Base-by-base conservation (phyloP, 2,888 invertebrate species). In the Melanchra persicariae region DNA sequence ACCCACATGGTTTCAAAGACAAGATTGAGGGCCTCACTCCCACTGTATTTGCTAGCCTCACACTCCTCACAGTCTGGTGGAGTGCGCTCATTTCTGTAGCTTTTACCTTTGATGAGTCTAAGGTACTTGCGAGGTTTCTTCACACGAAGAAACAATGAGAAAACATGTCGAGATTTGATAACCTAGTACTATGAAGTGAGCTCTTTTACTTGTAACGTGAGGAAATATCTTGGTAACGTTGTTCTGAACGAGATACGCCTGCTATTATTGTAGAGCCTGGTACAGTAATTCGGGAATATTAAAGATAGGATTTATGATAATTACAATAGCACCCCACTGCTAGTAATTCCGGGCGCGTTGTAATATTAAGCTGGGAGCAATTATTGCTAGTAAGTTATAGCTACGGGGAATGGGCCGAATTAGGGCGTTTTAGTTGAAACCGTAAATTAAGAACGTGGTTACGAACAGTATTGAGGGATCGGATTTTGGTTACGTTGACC, bases 1-100 rank as follows among this genome's bases (percentile, higher is more conserved):
- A 19, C 72, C 69, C 77, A 64, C 65, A 66, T 71, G 60, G 24
- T 49, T 64, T 72, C 74, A 82, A 77, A 82, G 71, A 76, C 73
- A 74, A 71, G 82, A 75, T 64, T 68, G 76, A 76, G 76, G 55
- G 74, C 73, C 58, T 43, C 69, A 12, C 70, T 75, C 54, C 54
- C 61, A 54, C 66, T 62, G 69, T 71, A 57, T 81, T 67, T 77
- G 34, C 49, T 47, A 59, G 30, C 63, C 64, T 51, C 66, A 40
- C 61, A 30, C 52, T 70, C 45, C 55, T 45, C 60, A 40, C 59
- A 68, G 66, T 79, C 52, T 60, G 47, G 51, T 65, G 62, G 24
- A 82, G 71, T 52, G 65, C 51, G 12, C 30, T 59, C 79, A 82
- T 82, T 72, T 74, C 52, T 74, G 66, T 57, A 76, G 60, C 61